Evolutionary conservation across 2,797 vertebrate genomes (phyloP).

Genomic region (Falco naumanni): DNA sequence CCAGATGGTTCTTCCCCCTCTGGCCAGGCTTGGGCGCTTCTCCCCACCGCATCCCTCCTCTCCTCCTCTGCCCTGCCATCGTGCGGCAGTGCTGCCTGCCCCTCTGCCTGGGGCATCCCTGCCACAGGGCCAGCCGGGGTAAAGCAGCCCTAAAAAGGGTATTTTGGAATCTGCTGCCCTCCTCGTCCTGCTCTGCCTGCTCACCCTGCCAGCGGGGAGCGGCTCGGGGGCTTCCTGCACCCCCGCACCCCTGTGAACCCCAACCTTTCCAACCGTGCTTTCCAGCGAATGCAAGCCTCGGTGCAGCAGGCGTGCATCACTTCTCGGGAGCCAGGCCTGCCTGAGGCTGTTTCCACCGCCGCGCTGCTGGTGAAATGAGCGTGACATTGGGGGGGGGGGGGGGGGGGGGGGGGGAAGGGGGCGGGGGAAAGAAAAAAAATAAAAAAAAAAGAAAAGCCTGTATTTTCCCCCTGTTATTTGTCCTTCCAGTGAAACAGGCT

Average conservation of each 20-base stretch:
- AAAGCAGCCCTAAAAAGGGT: not conserved
- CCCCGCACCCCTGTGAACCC: not conserved
- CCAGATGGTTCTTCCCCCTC: not conserved
- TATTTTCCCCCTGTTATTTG: not conserved
- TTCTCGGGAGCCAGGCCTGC: not conserved
- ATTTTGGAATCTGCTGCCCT: not conserved
- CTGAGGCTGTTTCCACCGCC: too few species aligned
- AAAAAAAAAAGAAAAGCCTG: not conserved
- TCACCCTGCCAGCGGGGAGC: not conserved
- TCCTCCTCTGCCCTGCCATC: not conserved
- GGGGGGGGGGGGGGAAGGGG: too few species aligned
- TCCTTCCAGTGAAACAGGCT: not conserved
- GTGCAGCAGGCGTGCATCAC: too few species aligned
- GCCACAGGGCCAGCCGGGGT: not conserved
- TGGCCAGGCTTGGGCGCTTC: not conserved
- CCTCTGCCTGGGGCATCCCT: not conserved
- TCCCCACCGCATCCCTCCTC: not conserved
- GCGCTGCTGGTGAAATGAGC: not conserved
- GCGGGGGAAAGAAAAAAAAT: too few species aligned
- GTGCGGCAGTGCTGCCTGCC: not conserved
- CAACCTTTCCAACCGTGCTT: rapidly evolving
- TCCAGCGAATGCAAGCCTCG: not conserved
- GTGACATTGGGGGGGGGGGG: too few species aligned
- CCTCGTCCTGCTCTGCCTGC: not conserved
- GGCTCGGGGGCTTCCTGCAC: too few species aligned